Base-by-base conservation (phyloP, 2,888 invertebrate genomes). In the Lagria hirta region DNA sequence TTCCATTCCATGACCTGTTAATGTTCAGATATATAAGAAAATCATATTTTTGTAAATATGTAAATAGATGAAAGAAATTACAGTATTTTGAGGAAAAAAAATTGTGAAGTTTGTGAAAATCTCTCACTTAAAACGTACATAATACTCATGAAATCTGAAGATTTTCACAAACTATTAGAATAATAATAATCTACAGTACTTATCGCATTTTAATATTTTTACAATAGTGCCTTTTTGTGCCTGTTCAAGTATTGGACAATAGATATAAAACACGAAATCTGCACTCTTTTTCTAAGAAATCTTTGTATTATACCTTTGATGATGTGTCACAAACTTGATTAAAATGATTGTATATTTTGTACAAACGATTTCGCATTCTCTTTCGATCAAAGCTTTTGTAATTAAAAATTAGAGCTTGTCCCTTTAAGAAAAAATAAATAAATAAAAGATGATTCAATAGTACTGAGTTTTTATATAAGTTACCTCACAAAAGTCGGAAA, bases 391-490 rank as follows among this genome's bases (percentile, higher is more conserved):
- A 58, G 66, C 68, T 68, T 67, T 62, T 70, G 69, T 70, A 70
- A 68, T 63, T 64, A 62, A 57, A 64, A 61, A 59, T 63, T 65
- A 66, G 63, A 67, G 69, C 69, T 71, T 71, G 64, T 65, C 64
- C 65, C 63, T 64, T 64, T 61, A 62, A 62, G 58, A 64, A 65
- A 60, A 60, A 58, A 61, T 52, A 55, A 58, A n/a, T n/a, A n/a
- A n/a, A n/a, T 32, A 32, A 32, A 32, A 11, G 20, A 17, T 28
- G 32, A 32, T 32, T 32, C 20, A 17, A 18, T 32, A 32, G n/a
- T n/a, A n/a, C n/a, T n/a, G n/a, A n/a, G n/a, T n/a, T n/a, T n/a
- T n/a, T n/a, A n/a, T n/a, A n/a, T n/a, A n/a, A n/a, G n/a, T n/a
- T n/a, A n/a, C n/a, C n/a, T n/a, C n/a, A n/a, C n/a, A n/a, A n/a